Conservation (phyloP, 2,888 invertebrate genomes). For the Cerastoderma edule region DNA sequence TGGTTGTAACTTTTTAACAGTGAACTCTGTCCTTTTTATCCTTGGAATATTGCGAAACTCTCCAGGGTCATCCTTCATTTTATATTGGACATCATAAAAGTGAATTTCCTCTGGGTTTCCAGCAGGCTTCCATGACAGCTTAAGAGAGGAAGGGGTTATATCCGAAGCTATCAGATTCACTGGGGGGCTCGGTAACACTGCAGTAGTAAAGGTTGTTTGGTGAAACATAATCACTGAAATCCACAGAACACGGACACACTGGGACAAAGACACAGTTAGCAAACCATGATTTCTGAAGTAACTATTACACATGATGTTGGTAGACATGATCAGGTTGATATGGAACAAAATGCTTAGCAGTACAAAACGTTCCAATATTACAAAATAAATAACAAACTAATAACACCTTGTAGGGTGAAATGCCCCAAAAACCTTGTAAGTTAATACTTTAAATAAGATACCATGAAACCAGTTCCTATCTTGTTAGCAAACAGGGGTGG, state of each 20-base stretch:
- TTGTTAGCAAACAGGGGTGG: too few relatives aligned
- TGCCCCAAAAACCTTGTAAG: too few relatives aligned
- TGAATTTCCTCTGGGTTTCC: slow-evolving; percentile 88
- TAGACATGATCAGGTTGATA: slow-evolving; percentile 29
- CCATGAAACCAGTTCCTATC: too few relatives aligned
- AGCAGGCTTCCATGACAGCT: slow-evolving; percentile 93
- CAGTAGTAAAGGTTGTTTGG: slow-evolving; percentile 65
- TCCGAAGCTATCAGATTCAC: slow-evolving; percentile 95
- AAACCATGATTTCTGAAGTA: not conserved
- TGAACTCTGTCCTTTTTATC: slow-evolving; percentile 94
- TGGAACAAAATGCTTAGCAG: slow-evolving; percentile 19
- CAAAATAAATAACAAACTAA: too few relatives aligned
- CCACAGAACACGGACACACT: slow-evolving; percentile 38
- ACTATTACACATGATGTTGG: not conserved
- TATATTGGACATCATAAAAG: slow-evolving; percentile 98
- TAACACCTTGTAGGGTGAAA: too few relatives aligned
- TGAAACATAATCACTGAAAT: slow-evolving; percentile 43
- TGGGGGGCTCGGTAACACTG: slow-evolving; percentile 96
- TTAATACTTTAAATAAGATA: too few relatives aligned
- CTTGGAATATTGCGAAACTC: slow-evolving; percentile 94
- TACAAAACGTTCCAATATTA: slow-evolving; percentile 7
- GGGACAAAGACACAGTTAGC: slow-evolving; percentile 30
- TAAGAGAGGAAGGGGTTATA: slow-evolving; percentile 96
- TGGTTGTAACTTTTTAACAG: slow-evolving; percentile 91
- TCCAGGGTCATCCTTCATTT: slow-evolving; percentile 90